A percentile compares a stretch with the other conserved stretches of the same genome.
Evolutionary conservation across 1,140 invertebrate species (phyloP).

Genomic region (Callitettix versicolor): DNA sequence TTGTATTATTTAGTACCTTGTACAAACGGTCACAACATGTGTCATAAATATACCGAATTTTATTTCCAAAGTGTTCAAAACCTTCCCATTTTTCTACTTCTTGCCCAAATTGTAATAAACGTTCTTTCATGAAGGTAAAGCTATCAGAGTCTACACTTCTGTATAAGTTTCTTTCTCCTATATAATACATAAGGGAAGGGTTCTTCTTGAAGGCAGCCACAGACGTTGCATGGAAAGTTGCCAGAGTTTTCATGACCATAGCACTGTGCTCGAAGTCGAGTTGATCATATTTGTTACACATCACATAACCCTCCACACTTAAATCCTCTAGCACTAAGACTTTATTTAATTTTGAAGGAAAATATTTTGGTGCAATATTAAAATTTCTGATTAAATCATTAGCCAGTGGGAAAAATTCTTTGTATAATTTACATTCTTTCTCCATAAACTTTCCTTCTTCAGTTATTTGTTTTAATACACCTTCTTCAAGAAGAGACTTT

Average conservation of each 20-base stretch:
- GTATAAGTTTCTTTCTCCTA: not conserved
- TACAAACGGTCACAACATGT: not conserved
- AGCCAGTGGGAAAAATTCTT: not conserved
- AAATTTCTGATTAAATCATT: not conserved
- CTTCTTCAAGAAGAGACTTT: not conserved
- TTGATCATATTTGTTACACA: not conserved
- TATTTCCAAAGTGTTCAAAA: not conserved
- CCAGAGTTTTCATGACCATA: not conserved
- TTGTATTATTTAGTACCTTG: not conserved
- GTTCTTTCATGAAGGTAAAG: not conserved
- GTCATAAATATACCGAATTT: not conserved
- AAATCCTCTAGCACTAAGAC: not conserved
- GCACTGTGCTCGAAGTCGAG: not conserved
- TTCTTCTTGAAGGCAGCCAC: not conserved
- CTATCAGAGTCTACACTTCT: not conserved
- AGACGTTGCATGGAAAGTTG: not conserved
- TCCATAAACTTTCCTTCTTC: not conserved
- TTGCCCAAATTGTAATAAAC: not conserved
- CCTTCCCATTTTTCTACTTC: not conserved
- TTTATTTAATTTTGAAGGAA: not conserved
- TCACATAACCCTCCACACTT: not conserved
- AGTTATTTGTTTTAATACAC: not conserved
- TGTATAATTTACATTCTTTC: not conserved
- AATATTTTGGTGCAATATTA: not conserved
- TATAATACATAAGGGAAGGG: not conserved